These are phyloP conservation scores for Smutsia temminckii DNA, from an alignment of 2,797 vertebrate genomes.

Conservation along the genomic window DNA sequence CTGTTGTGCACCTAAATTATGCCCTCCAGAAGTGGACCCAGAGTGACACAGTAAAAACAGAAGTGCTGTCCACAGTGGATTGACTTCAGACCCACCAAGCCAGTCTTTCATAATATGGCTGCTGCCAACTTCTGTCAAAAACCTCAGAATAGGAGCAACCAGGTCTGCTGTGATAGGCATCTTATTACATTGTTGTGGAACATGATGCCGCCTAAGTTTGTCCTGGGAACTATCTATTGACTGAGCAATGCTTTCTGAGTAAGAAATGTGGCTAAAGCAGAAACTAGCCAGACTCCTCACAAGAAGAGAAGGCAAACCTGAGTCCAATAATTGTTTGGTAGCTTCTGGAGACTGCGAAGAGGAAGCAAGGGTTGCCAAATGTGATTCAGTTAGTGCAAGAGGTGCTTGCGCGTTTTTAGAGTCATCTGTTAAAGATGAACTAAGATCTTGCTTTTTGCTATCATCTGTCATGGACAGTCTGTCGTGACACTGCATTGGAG, in stretches of 20 bases:
- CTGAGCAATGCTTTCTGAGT: slow-evolving; percentile 90
- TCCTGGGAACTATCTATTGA: slow-evolving; percentile 88
- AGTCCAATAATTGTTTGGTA: slow-evolving; percentile 96
- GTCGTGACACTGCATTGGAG: slow-evolving; percentile 90
- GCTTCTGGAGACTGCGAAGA: slow-evolving; percentile 98
- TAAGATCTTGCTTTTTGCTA: slow-evolving; percentile 96
- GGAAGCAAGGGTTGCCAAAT: slow-evolving; percentile 94
- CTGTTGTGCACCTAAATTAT: slow-evolving; percentile 83
- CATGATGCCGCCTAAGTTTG: slow-evolving; percentile 90
- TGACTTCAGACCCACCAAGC: slow-evolving; percentile 98
- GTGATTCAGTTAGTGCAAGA: slow-evolving; percentile 92
- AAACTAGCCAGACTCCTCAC: slow-evolving; percentile 96
- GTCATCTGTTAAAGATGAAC: slow-evolving; percentile 94
- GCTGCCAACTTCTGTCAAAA: slow-evolving; percentile 98
- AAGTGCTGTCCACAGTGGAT: slow-evolving; percentile 97
- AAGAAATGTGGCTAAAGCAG: slow-evolving; percentile 93
- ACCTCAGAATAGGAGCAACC: slow-evolving; percentile 95
- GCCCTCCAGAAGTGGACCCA: slow-evolving; percentile 90
- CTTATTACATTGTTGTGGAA: slow-evolving; percentile 87
- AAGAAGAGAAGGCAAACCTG: slow-evolving; percentile 94
- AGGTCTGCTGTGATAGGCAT: slow-evolving; percentile 93
- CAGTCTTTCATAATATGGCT: slow-evolving; percentile 99
- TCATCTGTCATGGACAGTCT: slow-evolving; percentile 98
- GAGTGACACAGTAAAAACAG: slow-evolving; percentile 97
- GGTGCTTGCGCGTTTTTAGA: slow-evolving; percentile 96